Evolutionary conservation across 2,888 invertebrate genomes (phyloP).

Genomic region (Tinea semifulvella): DNA sequence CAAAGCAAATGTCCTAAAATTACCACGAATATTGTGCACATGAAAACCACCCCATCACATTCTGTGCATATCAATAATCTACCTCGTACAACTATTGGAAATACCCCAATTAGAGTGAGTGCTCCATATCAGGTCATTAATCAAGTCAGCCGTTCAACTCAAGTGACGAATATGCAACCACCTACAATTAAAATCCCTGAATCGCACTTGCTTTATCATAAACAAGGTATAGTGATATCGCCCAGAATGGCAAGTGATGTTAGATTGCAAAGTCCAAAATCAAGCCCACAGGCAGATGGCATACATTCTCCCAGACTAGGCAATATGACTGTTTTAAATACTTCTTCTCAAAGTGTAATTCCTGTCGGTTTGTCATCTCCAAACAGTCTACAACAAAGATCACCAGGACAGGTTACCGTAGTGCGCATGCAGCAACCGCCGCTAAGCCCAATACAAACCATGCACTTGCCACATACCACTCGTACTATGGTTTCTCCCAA

Average conservation of each 20-base stretch:
- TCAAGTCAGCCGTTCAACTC: slow-evolving; percentile 42
- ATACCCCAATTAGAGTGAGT: slow-evolving; percentile 25
- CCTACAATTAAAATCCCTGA: slow-evolving; percentile 74
- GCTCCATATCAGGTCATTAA: slow-evolving; percentile 56
- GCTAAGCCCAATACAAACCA: slow-evolving; percentile 50
- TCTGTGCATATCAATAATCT: slow-evolving; percentile 31
- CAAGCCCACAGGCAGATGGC: slow-evolving; percentile 39
- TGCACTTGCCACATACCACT: slow-evolving; percentile 46
- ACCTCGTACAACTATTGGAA: slow-evolving; percentile 36
- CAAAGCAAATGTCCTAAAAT: slow-evolving; percentile 48
- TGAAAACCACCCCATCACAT: slow-evolving; percentile 34
- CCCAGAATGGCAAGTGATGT: slow-evolving; percentile 48
- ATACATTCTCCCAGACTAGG: slow-evolving; percentile 46
- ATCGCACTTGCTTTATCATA: slow-evolving; percentile 54
- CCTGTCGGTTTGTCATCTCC: slow-evolving; percentile 44
- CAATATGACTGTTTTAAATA: slow-evolving; percentile 48
- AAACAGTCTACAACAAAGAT: slow-evolving; percentile 45
- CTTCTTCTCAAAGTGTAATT: slow-evolving; percentile 45
- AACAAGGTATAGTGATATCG: slow-evolving; percentile 54
- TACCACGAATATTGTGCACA: slow-evolving; percentile 52
- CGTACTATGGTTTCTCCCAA: slow-evolving; percentile 54
- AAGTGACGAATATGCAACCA: slow-evolving; percentile 65
- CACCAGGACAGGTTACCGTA: slow-evolving; percentile 58
- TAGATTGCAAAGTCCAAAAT: slow-evolving; percentile 51
- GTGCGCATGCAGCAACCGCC: slow-evolving; percentile 62